phyloP scores from a whole-genome alignment of 2,113 vertebrate species.

The Erythrolamprus reginae region DNA sequence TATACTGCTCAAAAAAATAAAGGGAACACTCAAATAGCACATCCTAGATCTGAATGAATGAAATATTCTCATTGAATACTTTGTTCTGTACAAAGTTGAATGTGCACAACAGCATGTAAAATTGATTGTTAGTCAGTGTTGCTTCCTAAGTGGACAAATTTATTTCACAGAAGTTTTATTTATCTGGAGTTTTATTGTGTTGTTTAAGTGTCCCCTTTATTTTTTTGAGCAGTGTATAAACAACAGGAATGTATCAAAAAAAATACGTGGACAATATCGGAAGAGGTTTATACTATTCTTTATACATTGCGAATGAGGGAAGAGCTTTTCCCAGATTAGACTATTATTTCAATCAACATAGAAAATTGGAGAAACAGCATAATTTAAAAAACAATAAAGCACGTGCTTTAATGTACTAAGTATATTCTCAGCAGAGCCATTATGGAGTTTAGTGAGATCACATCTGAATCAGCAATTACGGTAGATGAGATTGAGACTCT shows the following conservation, averaged over 20 bases:
- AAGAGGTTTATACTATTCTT: neutral
- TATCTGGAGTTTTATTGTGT: too few relatives aligned
- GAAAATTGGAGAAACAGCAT: neutral
- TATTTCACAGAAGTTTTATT: too few relatives aligned
- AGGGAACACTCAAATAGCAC: too few relatives aligned
- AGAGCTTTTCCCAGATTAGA: neutral
- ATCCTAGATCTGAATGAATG: too few relatives aligned
- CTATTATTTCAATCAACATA: neutral
- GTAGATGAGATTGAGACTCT: neutral
- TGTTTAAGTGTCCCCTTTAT: too few relatives aligned
- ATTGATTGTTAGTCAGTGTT: too few relatives aligned
- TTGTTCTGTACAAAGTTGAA: too few relatives aligned
- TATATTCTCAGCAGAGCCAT: neutral
- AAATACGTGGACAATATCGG: neutral
- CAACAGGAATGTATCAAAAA: neutral
- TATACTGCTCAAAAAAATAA: too few relatives aligned
- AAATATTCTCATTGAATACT: too few relatives aligned
- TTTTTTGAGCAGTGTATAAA: too few relatives aligned
- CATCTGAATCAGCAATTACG: neutral
- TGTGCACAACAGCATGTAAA: too few relatives aligned
- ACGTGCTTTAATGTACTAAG: neutral
- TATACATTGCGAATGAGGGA: neutral
- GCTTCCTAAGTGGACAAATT: too few relatives aligned
- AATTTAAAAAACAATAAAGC: neutral
- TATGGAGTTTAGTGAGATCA: neutral